Evolutionary conservation across 2,888 invertebrate genomes (phyloP).

Genomic region (Drosophila seclusa): DNA sequence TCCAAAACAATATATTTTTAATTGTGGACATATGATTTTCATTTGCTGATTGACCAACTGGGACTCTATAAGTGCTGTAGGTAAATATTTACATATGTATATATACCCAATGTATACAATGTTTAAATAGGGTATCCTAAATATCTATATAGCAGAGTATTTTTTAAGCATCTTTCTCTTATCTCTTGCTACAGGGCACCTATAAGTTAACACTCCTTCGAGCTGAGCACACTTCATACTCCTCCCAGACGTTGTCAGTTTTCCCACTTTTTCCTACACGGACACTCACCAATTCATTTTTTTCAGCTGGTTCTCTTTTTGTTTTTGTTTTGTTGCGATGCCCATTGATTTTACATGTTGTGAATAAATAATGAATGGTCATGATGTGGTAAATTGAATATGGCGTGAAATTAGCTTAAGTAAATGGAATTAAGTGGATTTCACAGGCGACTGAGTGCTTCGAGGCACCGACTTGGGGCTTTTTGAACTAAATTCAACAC

Average conservation of each 20-base stretch:
- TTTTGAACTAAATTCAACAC: conserved; percentile 21
- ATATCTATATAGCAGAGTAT: neutral
- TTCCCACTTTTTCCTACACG: conserved; percentile 18
- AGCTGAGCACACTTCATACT: neutral
- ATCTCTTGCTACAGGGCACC: conserved; percentile 9
- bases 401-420: conserved; percentile 83
- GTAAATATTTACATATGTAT: neutral
- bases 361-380: conserved; percentile 83
- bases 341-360: conserved; percentile 83
- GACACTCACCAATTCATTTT: conserved; percentile 72
- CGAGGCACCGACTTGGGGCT: neutral
- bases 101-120: neutral
- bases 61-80: neutral
- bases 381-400: conserved; percentile 83
- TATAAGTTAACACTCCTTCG: neutral
- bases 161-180: neutral
- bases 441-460: conserved; percentile 69
- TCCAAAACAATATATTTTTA: neutral
- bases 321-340: conserved; percentile 25
- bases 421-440: conserved; percentile 83
- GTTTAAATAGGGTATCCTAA: neutral
- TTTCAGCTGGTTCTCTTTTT: conserved; percentile 23
- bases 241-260: conserved; percentile 20
- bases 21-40: neutral
- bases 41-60: neutral